Conservation (phyloP, 1,140 invertebrate species). For the Ganaspis sp. region DNA sequence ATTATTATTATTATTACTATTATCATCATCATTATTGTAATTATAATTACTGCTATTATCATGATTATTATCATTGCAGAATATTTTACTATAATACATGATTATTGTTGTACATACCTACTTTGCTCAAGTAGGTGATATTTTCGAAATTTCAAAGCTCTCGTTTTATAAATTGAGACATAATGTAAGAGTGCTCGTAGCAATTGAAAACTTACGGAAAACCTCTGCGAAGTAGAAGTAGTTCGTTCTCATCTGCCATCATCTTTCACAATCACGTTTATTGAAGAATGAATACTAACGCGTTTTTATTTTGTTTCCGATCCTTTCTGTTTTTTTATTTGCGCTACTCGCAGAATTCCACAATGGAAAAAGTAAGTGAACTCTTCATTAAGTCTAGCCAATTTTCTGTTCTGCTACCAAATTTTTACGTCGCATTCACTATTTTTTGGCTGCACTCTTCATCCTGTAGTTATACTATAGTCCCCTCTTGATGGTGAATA, state of each 20-base stretch:
- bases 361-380: constrained; percentile 78
- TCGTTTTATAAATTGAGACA: background rate
- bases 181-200: constrained; percentile 1
- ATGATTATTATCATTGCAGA: too few relatives aligned
- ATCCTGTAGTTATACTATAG: constrained; percentile 38
- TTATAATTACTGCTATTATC: too few relatives aligned
- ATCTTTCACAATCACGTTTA: constrained; percentile 65
- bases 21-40: too few relatives aligned
- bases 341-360: constrained; percentile 77
- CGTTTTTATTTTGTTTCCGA: constrained; percentile 77
- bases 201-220: constrained; percentile 49
- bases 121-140: constrained; percentile 42
- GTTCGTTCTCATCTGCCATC: constrained; percentile 58
- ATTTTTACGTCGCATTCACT: constrained; percentile 54
- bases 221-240: constrained; percentile 42
- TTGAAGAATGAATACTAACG: constrained; percentile 75
- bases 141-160: constrained; percentile 44
- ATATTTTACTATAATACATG: constrained; percentile 77
- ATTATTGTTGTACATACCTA: constrained; percentile 66
- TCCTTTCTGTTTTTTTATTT: constrained; percentile 77
- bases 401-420: constrained; percentile 59
- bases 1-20: too few relatives aligned
- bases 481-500: constrained; percentile 41
- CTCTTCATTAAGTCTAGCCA: constrained; percentile 67
- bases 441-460: constrained; percentile 60